Base-by-base conservation (phyloP, 2,888 invertebrate genomes). In the Caenorhabditis japonica region DNA sequence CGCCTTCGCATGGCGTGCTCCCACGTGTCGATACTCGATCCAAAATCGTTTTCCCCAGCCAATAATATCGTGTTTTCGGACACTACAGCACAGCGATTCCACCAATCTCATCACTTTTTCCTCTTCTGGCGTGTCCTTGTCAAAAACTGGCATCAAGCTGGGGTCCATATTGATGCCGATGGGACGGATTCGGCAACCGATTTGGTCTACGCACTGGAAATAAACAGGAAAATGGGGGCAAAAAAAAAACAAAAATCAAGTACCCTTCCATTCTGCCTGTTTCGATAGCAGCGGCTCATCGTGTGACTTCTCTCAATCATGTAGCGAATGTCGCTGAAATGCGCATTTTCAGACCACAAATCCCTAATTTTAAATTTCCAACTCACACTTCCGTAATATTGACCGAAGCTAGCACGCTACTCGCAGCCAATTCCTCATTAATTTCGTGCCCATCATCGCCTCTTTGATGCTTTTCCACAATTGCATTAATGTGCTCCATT, bases 261-360 rank as follows among this genome's bases (percentile, higher is more conserved):
- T 10, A 61, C 53, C 56, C 33, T 47, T 44, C 33, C 38, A n/a
- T 30, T 41, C n/a, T 55, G 21, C 8, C 60, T 17, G 1, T 34
- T 41, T 7, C 19, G 15, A 25, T 59, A 64, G 30, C 60, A 55
- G 8, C 59, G 43, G 0, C 21, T n/a, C 49, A 66, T 10, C 12
- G 44, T 53, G 7, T 47, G 56, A 30, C 62, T 69, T 21, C 36
- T 30, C 17, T 68, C 55, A 10, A 69, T 52, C 68, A 74, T 68
- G 19, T 74, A 74, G 0, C 74, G 68, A 39, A 74, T 38, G 34
- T 74, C 74, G 0, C 62, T 71, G 55, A 36, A 70, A 61, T 36
- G 3, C 4, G 3, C 36, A 15, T 36, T 36, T 12, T 36, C 15
- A 15, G 36, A 36, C 36, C 43, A 43, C n/a, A 39, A 30, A 27